A percentile compares a stretch with the other conserved stretches of the same genome.
phyloP scores from a whole-genome alignment of 2,888 invertebrate genomes.

The Limnephilus auricula region DNA sequence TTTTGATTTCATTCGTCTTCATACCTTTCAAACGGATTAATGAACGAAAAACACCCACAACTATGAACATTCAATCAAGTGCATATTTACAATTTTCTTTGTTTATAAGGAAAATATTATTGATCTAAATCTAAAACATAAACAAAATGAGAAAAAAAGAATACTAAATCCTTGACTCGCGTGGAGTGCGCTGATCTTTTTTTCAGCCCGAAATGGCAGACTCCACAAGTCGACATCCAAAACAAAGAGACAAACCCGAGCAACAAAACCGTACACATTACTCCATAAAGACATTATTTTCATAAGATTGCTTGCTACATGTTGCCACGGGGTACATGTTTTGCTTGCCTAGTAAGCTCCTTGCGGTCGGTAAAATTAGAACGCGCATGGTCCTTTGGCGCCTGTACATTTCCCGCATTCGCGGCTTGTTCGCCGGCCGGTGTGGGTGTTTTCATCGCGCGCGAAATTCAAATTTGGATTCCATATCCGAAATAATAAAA shows the following conservation, averaged over 20 bases:
- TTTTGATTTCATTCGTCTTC: neutral
- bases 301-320: neutral
- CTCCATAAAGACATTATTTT: neutral
- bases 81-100: neutral
- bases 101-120: neutral
- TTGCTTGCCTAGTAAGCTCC: neutral
- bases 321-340: neutral
- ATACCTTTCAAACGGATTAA: neutral
- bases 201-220: conserved; percentile 37
- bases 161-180: conserved; percentile 38
- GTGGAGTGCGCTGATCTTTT: conserved; percentile 43
- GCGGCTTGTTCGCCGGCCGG: conserved; percentile 57
- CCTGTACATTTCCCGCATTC: conserved; percentile 49
- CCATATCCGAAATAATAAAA: conserved; percentile 17
- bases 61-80: neutral
- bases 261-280: neutral
- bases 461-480: neutral
- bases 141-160: conserved; percentile 25
- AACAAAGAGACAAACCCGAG: neutral
- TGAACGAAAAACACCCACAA: neutral
- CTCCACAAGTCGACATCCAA: neutral
- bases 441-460: neutral
- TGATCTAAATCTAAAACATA: neutral
- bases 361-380: conserved; percentile 46
- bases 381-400: conserved; percentile 59